These are phyloP conservation scores for Brassicogethes aeneus DNA, from an alignment of 2,888 invertebrate genomes.

Conservation along the genomic window DNA sequence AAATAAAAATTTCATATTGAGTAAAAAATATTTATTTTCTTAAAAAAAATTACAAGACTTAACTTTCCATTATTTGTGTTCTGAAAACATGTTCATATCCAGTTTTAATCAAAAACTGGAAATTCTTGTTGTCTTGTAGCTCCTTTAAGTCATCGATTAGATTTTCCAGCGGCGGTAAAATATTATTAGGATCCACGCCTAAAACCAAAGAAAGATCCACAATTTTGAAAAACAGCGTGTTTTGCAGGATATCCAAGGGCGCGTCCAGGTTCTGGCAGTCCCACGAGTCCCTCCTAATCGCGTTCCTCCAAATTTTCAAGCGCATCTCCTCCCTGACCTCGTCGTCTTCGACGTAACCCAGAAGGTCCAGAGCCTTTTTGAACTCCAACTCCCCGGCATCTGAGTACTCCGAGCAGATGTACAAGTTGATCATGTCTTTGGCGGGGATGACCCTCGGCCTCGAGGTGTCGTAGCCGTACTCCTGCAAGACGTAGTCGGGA, in stretches of 20 bases:
- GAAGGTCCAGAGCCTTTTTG: constrained; percentile 73
- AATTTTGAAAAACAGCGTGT: constrained; percentile 70
- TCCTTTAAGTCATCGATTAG: constrained; percentile 59
- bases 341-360: constrained; percentile 43
- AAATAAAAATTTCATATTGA: too few relatives aligned
- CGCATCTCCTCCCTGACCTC: constrained; percentile 34
- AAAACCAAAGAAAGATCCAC: constrained; percentile 61
- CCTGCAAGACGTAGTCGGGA: constrained; percentile 59
- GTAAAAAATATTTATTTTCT: too few relatives aligned
- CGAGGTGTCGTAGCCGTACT: constrained; percentile 58
- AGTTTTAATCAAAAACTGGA: constrained; percentile 69
- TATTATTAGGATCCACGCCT: constrained; percentile 56
- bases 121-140: constrained; percentile 56
- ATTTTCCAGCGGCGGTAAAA: constrained; percentile 64
- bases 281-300: constrained; percentile 65
- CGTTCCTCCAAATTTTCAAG: constrained; percentile 65
- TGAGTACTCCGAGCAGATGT: constrained; percentile 58
- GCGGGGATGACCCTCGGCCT: constrained; percentile 62
- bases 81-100: constrained; percentile 79
- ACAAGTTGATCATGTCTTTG: constrained; percentile 72
- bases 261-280: constrained; percentile 52
- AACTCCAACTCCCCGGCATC: constrained; percentile 75
- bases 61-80: too few relatives aligned
- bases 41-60: too few relatives aligned
- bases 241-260: constrained; percentile 58